Evolutionary conservation across 1,140 invertebrate genomes (phyloP).

Genomic region (Melanaphis sacchari): DNA sequence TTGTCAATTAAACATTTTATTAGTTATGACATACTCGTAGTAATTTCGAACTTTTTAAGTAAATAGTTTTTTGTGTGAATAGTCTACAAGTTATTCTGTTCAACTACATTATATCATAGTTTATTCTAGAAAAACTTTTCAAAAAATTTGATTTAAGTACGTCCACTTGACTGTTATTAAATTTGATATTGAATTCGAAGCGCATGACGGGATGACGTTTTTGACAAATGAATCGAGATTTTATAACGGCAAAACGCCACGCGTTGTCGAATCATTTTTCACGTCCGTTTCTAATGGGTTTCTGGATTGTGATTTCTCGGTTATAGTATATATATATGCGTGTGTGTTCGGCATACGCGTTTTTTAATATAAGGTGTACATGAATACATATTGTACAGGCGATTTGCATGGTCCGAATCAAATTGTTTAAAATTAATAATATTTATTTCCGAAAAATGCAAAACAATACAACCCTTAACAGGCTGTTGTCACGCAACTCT

Average conservation of each 20-base stretch:
- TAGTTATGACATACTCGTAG: too few relatives aligned
- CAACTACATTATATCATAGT: not conserved
- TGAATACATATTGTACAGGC: not conserved
- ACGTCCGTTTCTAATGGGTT: not conserved
- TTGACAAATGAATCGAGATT: not conserved
- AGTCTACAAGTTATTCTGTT: not conserved
- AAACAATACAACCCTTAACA: not conserved
- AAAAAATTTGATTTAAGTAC: not conserved
- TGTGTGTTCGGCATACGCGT: not conserved
- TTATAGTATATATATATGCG: not conserved
- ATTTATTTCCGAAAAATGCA: not conserved
- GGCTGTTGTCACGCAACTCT: too few relatives aligned
- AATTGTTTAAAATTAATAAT: not conserved
- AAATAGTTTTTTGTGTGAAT: not conserved
- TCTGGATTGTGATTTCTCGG: not conserved
- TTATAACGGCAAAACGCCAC: not conserved
- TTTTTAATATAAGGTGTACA: not conserved
- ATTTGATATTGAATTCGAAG: not conserved
- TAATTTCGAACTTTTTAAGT: not conserved
- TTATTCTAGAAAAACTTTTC: not conserved
- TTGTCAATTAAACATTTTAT: not conserved
- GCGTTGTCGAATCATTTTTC: not conserved
- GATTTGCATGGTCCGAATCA: not conserved
- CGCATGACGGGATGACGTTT: not conserved
- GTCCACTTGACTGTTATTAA: not conserved